These are phyloP conservation scores for Rhabdophis nuchalis DNA, from an alignment of 2,797 vertebrate genomes.

Conservation along the genomic window DNA sequence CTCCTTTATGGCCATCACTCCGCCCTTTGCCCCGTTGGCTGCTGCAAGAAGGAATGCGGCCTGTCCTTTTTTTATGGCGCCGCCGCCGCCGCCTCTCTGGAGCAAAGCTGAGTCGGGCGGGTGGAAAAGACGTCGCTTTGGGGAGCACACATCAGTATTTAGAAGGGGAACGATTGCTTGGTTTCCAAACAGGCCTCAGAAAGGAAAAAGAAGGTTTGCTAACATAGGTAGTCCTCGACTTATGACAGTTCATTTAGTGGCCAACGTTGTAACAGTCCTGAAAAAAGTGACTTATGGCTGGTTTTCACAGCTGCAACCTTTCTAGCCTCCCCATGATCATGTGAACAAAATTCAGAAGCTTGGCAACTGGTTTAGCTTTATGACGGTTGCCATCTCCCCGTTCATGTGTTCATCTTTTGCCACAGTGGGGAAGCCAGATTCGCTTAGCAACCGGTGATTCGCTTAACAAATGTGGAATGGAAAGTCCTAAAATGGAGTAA, in stretches of 20 bases:
- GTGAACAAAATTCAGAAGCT: not conserved
- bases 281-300: not conserved
- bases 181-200: not conserved
- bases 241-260: not conserved
- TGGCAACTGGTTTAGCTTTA: not conserved
- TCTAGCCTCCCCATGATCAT: not conserved
- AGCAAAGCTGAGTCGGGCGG: not conserved
- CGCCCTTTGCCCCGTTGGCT: not conserved
- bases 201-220: not conserved
- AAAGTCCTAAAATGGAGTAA: not conserved
- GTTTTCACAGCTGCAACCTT: not conserved
- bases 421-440: not conserved
- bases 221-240: not conserved
- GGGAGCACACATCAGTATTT: not conserved
- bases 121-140: not conserved
- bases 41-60: not conserved
- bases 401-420: not conserved
- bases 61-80: not conserved
- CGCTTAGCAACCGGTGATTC: not conserved
- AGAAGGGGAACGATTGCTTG: not conserved
- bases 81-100: not conserved
- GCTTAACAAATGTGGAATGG: not conserved
- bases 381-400: accelerated
- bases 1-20: not conserved
- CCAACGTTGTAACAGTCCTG: not conserved